phyloP scores from a whole-genome alignment of 2,888 invertebrate species.

The Caenorhabditis sulstoni region DNA sequence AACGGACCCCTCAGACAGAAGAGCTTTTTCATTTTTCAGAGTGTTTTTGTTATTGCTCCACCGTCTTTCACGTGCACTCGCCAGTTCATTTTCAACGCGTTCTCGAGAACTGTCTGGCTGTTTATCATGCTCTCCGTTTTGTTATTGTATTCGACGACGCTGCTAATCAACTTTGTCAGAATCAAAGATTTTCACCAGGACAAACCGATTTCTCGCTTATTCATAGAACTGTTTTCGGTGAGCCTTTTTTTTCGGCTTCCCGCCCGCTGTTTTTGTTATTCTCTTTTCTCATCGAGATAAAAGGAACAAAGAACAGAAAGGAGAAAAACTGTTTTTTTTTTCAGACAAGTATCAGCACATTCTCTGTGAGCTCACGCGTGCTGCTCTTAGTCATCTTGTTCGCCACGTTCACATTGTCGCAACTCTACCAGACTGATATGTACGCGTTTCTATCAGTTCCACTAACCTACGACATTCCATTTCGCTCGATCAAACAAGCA shows the following conservation, averaged over 20 bases:
- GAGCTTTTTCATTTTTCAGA: constrained; percentile 51
- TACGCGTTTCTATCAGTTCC: constrained; percentile 66
- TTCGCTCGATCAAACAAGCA: constrained; percentile 57
- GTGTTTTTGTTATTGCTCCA: constrained; percentile 63
- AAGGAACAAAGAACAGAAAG: not conserved
- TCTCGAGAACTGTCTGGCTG: constrained; percentile 60
- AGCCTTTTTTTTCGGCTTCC: not conserved
- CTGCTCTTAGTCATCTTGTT: constrained; percentile 51
- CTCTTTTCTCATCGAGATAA: not conserved
- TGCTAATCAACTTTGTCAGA: constrained; percentile 47
- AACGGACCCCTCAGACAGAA: not conserved
- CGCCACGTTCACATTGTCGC: constrained; percentile 55
- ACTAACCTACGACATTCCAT: constrained; percentile 64
- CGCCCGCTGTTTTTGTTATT: not conserved
- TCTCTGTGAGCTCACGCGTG: constrained; percentile 32
- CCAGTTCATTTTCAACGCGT: constrained; percentile 68
- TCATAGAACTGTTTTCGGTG: constrained; percentile 47
- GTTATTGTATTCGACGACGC: constrained; percentile 22
- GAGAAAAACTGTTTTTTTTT: too few species aligned
- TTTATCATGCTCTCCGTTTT: constrained; percentile 50
- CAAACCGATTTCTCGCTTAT: constrained; percentile 21
- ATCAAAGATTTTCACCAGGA: constrained; percentile 30
- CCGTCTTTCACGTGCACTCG: constrained; percentile 63
- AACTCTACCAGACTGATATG: constrained; percentile 68
- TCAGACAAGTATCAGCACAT: constrained; percentile 38